Evolutionary conservation across 2,797 vertebrate genomes (phyloP).

Genomic region (Myotis planiceps): DNA sequence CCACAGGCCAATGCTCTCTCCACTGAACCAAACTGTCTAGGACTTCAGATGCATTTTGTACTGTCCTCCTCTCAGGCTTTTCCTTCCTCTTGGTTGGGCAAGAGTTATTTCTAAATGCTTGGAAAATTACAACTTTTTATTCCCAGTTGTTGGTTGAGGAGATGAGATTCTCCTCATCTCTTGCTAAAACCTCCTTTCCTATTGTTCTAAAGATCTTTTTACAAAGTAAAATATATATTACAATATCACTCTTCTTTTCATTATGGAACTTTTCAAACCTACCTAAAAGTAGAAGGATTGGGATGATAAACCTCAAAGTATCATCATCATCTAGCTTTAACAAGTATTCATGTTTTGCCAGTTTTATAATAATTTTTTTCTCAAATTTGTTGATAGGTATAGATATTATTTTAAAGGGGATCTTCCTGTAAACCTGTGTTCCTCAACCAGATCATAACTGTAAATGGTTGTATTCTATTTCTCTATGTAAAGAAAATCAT

Average conservation of each 20-base stretch:
- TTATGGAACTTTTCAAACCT: not conserved
- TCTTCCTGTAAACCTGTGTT: not conserved
- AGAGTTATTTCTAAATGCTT: not conserved
- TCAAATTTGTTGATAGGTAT: not conserved
- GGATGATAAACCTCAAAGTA: not conserved
- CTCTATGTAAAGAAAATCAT: not conserved
- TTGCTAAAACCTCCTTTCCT: not conserved
- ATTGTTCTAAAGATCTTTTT: not conserved
- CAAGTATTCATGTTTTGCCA: not conserved
- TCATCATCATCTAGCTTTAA: not conserved
- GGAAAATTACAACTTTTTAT: not conserved
- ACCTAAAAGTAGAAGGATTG: not conserved
- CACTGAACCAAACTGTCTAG: too few relatives aligned
- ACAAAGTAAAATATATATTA: constrained; percentile 7
- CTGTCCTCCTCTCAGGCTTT: not conserved
- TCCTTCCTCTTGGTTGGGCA: not conserved
- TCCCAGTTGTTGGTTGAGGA: not conserved
- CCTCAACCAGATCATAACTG: not conserved
- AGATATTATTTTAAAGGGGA: not conserved
- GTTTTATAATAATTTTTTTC: not conserved
- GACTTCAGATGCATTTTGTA: not conserved
- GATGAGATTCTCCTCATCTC: not conserved
- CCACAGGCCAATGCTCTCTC: too few relatives aligned
- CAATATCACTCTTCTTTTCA: not conserved
- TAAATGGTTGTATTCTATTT: not conserved